Evolutionary conservation across 2,113 vertebrate genomes (phyloP), one percentile per base, ranked within the genome.

Genomic region (Paradoxurus hermaphroditus): DNA sequence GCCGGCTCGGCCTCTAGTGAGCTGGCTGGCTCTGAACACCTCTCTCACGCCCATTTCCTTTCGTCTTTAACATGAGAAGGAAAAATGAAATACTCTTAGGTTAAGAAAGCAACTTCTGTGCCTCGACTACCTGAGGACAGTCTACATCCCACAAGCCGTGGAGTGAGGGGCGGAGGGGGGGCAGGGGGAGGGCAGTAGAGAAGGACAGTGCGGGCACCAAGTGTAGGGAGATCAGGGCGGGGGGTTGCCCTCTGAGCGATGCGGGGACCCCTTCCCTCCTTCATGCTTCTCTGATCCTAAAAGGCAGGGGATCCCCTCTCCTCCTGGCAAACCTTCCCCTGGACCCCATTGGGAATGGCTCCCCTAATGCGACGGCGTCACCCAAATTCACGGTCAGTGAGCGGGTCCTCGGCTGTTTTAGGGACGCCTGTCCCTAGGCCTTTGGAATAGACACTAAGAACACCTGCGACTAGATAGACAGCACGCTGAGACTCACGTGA

Each of bases 31-130:
- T 77, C 77, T 39, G 56, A 89, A 29, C 34, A 21, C 39, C 90
- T 53, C 72, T 90, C 68, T 92, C 75, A 39, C 0, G 11, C 83
- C 34, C 51, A 19, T 94, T 68, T 87, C 67, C 56, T 39, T 70
- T 81, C 16, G 10, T 87, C 63, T 91, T 91, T 91, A 91, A 86
- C 67, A n/a, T 21, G 23, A 87, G 75, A 77, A 96, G 67, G 88
- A 77, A 78, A 96, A 63, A 63, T 4, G 10, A 78, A 70, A 70
- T 62, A 67, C 27, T 39, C 90, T 86, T 59, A 91, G 81, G 27
- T 70, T 87, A 84, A 83, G 78, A 53, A 90, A 65, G 49, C 72
- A 46, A 91, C 56, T 79, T 67, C 25, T 23, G 39, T 14, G 31
- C 53, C 51, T 49, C 39, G 23, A 78, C 62, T 72, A 78, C 29